A percentile compares a stretch with the other conserved stretches of the same genome.
Conservation (phyloP, 1,140 invertebrate species). For the Thaumetopoea pityocampa region DNA sequence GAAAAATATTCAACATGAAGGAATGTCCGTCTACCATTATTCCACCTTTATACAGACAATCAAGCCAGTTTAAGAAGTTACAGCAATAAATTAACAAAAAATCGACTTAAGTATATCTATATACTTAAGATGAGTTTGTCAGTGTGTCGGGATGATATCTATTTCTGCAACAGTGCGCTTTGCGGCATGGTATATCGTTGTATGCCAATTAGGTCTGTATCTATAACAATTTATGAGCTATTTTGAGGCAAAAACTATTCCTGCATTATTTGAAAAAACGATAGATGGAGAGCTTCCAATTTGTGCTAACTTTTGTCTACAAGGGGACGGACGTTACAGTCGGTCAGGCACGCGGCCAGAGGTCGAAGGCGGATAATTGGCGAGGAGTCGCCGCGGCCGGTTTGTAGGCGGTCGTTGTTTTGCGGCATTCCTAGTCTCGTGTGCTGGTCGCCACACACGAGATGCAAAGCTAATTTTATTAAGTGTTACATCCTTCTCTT, state of each 20-base stretch:
- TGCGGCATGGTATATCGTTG: too few species aligned
- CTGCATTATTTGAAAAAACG: conserved; percentile 8
- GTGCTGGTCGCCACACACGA: conserved; percentile 19
- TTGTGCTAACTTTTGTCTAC: conserved; percentile 28
- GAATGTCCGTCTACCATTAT: too few species aligned
- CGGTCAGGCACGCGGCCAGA: conserved; percentile 42
- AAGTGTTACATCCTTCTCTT: conserved; percentile 23
- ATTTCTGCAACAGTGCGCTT: conserved; percentile 21
- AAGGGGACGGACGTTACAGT: conserved; percentile 39
- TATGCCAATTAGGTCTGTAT: too few species aligned
- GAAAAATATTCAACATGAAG: too few species aligned
- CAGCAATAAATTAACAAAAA: too few species aligned
- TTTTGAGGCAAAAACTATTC: conserved; percentile 3
- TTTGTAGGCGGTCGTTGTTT: conserved; percentile 61
- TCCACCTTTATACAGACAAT: too few species aligned
- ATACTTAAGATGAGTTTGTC: conserved; percentile 2
- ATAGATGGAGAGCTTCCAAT: conserved; percentile 2
- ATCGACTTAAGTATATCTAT: too few species aligned
- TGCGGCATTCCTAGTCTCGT: conserved; percentile 55
- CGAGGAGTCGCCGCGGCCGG: conserved; percentile 58
- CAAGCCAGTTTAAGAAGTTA: too few species aligned
- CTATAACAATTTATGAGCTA: too few species aligned
- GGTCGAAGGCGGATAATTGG: conserved; percentile 70
- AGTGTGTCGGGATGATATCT: conserved; percentile 19
- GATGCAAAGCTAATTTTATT: conserved; percentile 16